Percentiles rank a stretch among this genome's conserved stretches.
Evolutionary conservation across 2,113 vertebrate genomes (phyloP).

Genomic region (Myanophis thanlyinensis): DNA sequence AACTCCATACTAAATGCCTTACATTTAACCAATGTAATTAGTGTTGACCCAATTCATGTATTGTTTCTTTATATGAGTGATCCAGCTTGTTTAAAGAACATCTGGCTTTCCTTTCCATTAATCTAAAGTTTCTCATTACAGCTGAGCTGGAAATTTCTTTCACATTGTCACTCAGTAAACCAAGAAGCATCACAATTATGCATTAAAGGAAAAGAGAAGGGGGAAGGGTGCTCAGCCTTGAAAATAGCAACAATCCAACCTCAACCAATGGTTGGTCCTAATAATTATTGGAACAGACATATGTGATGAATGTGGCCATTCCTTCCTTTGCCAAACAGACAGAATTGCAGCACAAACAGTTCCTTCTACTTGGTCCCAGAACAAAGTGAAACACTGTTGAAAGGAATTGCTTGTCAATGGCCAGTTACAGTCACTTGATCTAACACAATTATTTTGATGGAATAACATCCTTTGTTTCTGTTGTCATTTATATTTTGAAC

Average conservation of each 20-base stretch:
- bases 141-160: background rate
- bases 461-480: background rate
- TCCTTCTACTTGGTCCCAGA: background rate
- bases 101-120: background rate
- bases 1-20: background rate
- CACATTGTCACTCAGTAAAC: background rate
- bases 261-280: background rate
- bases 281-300: background rate
- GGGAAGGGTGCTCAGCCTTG: background rate
- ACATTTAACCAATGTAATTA: background rate
- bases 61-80: background rate
- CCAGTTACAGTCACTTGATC: background rate
- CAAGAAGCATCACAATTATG: background rate
- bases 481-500: background rate
- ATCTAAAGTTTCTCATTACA: background rate
- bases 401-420: background rate
- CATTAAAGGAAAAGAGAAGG: background rate
- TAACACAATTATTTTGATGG: background rate
- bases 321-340: background rate
- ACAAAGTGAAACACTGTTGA: background rate
- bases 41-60: background rate
- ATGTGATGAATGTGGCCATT: background rate
- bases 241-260: background rate
- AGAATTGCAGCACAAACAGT: background rate
- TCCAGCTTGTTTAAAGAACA: background rate